phyloP scores from a whole-genome alignment of 2,113 vertebrate genomes.

The Arizona elegans region DNA sequence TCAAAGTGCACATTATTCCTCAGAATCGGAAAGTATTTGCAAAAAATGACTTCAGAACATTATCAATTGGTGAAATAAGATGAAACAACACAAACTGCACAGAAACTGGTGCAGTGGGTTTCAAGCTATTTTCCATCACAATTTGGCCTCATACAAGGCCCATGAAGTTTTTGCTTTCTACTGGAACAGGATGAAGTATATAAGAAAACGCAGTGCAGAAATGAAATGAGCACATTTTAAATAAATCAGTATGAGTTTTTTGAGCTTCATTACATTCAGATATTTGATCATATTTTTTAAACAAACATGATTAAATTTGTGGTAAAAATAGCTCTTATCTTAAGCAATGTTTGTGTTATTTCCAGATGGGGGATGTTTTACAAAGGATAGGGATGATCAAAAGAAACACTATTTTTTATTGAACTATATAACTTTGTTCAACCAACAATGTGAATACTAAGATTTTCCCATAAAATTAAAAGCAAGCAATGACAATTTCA shows the following conservation, averaged over 20 bases:
- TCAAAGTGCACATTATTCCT: neutral
- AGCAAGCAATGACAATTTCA: neutral
- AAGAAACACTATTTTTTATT: neutral
- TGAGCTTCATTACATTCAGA: neutral
- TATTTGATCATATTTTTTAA: neutral
- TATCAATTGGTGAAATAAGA: neutral
- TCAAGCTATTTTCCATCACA: neutral
- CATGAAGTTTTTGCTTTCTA: neutral
- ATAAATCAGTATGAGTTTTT: neutral
- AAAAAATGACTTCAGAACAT: neutral
- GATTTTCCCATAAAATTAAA: neutral
- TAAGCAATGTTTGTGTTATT: neutral
- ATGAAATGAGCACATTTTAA: neutral
- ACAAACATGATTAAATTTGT: neutral
- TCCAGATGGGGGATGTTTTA: neutral
- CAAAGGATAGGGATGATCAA: neutral
- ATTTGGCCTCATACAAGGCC: neutral
- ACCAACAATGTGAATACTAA: neutral
- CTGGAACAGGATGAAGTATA: neutral
- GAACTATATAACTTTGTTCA: neutral
- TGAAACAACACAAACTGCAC: neutral
- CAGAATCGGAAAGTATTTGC: neutral
- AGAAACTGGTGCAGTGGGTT: neutral
- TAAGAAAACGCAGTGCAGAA: neutral
- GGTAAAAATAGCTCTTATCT: neutral